phyloP scores from a whole-genome alignment of 2,113 vertebrate genomes.

The Dicerorhinus sumatrensis region DNA sequence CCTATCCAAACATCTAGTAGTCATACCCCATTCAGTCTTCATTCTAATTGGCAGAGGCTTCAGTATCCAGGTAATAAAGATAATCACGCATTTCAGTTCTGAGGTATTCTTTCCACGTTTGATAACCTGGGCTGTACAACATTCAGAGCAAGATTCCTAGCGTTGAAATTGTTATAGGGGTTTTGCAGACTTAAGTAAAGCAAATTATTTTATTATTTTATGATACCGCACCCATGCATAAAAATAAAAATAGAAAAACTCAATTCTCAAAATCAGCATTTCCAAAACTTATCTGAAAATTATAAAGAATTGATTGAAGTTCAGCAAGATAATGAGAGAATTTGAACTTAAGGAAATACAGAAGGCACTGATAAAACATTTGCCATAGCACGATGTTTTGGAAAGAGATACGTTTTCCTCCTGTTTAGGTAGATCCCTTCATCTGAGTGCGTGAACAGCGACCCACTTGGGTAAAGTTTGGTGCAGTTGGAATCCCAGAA shows the following conservation, averaged over 20 bases:
- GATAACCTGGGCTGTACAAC: background rate
- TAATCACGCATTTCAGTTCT: background rate
- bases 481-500: background rate
- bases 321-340: background rate
- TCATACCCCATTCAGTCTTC: background rate
- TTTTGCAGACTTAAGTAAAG: background rate
- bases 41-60: background rate
- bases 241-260: constrained; percentile 39
- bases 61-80: background rate
- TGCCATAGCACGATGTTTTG: background rate
- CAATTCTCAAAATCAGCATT: background rate
- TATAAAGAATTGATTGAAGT: background rate
- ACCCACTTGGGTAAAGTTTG: background rate
- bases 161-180: background rate
- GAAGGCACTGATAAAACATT: background rate
- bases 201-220: constrained; percentile 10
- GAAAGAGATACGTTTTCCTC: background rate
- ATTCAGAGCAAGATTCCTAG: background rate
- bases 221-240: background rate
- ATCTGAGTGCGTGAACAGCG: background rate
- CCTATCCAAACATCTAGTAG: background rate
- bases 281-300: constrained; percentile 40
- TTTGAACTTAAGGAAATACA: background rate
- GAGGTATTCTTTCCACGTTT: background rate
- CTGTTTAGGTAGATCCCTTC: background rate